phyloP scores from a whole-genome alignment of 2,888 invertebrate species.

The Priocnemis perturbator region DNA sequence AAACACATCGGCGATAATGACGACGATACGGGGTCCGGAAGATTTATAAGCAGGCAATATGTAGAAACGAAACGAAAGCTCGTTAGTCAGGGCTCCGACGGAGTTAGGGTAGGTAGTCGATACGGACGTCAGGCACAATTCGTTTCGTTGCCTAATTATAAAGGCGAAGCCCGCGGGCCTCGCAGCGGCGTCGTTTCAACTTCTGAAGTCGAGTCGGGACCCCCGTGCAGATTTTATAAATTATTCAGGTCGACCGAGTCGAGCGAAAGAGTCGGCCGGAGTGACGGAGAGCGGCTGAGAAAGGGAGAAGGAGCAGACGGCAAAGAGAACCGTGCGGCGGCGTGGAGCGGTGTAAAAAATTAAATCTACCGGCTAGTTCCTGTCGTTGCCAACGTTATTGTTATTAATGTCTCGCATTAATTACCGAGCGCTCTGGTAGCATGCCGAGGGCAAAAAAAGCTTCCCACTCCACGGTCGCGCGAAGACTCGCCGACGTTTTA shows the following conservation, averaged over 20 bases:
- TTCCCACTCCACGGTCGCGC: too few species aligned
- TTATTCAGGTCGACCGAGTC: constrained; percentile 53
- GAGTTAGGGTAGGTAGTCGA: constrained; percentile 68
- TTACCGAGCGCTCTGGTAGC: constrained; percentile 39
- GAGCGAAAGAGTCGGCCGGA: background rate
- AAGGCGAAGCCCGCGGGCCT: constrained; percentile 60
- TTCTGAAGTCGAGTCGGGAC: constrained; percentile 43
- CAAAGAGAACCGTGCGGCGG: constrained; percentile 25
- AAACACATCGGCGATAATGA: constrained; percentile 71
- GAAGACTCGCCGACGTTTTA: too few species aligned
- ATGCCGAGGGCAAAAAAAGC: background rate
- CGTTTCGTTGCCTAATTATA: constrained; percentile 73
- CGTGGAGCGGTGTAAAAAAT: constrained; percentile 50
- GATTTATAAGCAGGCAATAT: constrained; percentile 66
- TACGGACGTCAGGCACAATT: constrained; percentile 71
- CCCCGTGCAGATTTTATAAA: constrained; percentile 63
- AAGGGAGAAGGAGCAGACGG: background rate
- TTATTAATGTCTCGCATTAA: constrained; percentile 59
- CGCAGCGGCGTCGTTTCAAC: constrained; percentile 63
- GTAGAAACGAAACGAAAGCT: constrained; percentile 67
- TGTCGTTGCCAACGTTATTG: constrained; percentile 52
- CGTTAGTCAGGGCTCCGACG: constrained; percentile 67
- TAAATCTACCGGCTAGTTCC: constrained; percentile 52
- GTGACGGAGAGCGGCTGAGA: background rate
- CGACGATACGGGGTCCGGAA: constrained; percentile 64